Conservation (phyloP, 2,113 vertebrate genomes). For the Megaceryle maxima region DNA sequence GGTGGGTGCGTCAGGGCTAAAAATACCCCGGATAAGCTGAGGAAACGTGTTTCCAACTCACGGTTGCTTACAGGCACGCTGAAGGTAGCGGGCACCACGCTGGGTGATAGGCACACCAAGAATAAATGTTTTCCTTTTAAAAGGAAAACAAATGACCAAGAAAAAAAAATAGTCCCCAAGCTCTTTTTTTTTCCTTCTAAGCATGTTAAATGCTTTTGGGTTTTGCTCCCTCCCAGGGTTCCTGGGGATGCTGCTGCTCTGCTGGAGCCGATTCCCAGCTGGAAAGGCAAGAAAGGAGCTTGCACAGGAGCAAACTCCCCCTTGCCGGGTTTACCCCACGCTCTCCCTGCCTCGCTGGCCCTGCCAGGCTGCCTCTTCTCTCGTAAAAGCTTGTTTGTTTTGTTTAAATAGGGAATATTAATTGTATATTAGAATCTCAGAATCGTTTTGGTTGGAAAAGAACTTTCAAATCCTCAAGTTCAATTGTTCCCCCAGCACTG, state of each 20-base stretch:
- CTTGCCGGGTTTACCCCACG: neutral
- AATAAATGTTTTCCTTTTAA: neutral
- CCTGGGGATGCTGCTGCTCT: accelerated
- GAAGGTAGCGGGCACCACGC: neutral
- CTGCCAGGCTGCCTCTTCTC: accelerated
- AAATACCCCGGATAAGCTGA: neutral
- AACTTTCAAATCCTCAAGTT: no score
- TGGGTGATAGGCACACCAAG: neutral
- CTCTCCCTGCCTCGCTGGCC: accelerated
- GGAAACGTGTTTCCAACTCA: neutral
- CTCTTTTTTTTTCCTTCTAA: neutral
- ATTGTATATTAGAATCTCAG: neutral
- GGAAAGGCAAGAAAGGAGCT: neutral
- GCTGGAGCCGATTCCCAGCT: neutral
- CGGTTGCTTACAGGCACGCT: neutral
- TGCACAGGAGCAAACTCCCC: neutral
- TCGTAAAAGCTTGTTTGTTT: accelerated
- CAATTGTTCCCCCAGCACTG: no score
- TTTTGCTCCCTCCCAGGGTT: neutral
- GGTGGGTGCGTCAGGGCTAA: conserved; percentile 17
- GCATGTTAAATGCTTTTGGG: accelerated
- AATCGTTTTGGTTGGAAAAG: no score
- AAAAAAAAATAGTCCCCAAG: neutral
- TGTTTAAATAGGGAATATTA: accelerated
- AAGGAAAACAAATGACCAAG: neutral